Evolutionary conservation across 1,140 invertebrate genomes (phyloP), one percentile per base, ranked within the genome.

Genomic region (Hyposmocoma kahamanoa): DNA sequence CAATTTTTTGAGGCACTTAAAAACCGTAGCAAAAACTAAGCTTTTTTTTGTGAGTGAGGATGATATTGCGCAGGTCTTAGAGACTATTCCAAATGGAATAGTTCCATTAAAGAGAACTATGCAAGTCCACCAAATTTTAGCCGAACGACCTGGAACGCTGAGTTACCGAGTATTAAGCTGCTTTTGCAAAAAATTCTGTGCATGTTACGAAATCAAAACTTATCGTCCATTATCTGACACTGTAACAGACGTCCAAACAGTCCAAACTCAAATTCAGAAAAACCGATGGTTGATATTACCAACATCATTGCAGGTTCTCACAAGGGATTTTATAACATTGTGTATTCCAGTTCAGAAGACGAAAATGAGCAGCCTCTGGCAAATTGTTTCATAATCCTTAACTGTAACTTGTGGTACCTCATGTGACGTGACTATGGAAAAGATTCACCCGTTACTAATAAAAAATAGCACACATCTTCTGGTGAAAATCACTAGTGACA

Each of bases 71-170:
- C 11, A 18, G 8, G 24, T 32, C 11, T 9, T 19, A 46, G 10
- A 32, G 10, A 26, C 28, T 13, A n/a, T 32, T 26, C 44, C 24
- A 15, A 46, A 46, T 21, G 22, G 19, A n/a, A 22, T 32, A 20
- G 18, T 32, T 13, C 28, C 28, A 17, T 17, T 46, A 21, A 21
- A 44, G 30, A 28, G 44, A 26, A 46, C 44, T 34, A 46, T 32
- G 28, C n/a, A 46, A 21, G 44, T 46, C 10, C 44, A 46, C 19
- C 44, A 46, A 22, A 19, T 46, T n/a, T 46, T 32, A 19, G 21
- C 44, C 10, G 26, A 46, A 10, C 11, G 10, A 32, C 26, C 15
- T 11, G 19, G 44, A 5, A 22, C 18, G 32, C 18, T 46, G 10
- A 11, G 32, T 15, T 46, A 46, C 30, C 18, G 44, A 32, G 19